Evolutionary conservation across 2,888 invertebrate species (phyloP), one percentile per base, ranked within the genome.

Genomic region (Drosophila antonietae): DNA sequence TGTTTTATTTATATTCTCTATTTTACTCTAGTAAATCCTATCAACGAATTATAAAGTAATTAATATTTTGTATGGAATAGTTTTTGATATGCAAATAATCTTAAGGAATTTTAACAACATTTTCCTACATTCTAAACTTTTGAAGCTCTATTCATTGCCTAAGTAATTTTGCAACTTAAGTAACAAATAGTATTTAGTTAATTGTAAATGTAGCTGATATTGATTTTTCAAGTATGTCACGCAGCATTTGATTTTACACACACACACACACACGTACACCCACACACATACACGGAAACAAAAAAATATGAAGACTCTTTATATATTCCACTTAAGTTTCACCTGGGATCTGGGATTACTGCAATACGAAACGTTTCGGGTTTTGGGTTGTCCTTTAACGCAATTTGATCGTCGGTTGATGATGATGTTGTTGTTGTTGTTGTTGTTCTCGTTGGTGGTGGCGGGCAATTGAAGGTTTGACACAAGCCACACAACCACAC

Each of bases 401-500:
- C 51, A 46, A 53, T 37, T 35, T 33, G 47, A 43, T 52, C 55
- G 14, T 52, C 51, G 46, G 47, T 51, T 37, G n/a, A 49, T 33
- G 37, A 66, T 63, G 41, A 64, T 58, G 14, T 49, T 23, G 43
- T 65, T 56, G 64, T 67, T 53, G 20, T 58, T 28, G 33, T 68
- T 61, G 43, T 72, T 58, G 44, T 23, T 23, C 4, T 23, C 68
- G 62, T 68, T 56, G 41, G 67, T 78, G 88, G 86, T 88, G 84
- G 88, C 83, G 88, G 83, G 84, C 88, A 84, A 84, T 84, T 88
- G 66, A 86, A 88, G 87, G 88, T 88, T 84, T 88, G 75, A 75
- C 69, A 80, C 67, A 70, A 82, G 70, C 82, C 82, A 68, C 63
- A 81, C 43, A n/a, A n/a, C 37, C 37, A 51, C 37, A 52, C 28